Evolutionary conservation across 2,113 vertebrate species (phyloP).

Genomic region (Perca flavescens): DNA sequence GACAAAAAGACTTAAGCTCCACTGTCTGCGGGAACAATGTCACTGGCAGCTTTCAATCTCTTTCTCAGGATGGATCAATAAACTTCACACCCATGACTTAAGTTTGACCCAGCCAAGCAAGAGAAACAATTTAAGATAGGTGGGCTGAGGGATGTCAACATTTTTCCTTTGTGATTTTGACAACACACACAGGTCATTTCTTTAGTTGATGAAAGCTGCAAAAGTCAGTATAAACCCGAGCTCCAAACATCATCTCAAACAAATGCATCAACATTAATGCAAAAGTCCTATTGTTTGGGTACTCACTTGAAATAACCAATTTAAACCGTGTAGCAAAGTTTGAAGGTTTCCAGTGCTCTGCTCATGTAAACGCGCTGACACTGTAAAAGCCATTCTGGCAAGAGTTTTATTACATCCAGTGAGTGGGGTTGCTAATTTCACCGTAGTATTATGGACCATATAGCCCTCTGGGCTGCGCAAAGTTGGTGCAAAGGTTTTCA

Average conservation of each 20-base stretch:
- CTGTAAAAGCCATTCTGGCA: constrained; percentile 3
- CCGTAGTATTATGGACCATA: constrained; percentile 50
- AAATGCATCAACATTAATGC: constrained; percentile 1
- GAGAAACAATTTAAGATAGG: constrained; percentile 28
- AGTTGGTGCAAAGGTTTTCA: constrained; percentile 33
- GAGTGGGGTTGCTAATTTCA: constrained; percentile 44
- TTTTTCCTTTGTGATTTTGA: constrained; percentile 22
- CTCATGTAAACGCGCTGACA: constrained; percentile 7
- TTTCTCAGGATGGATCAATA: constrained; percentile 58
- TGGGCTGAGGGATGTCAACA: constrained; percentile 26
- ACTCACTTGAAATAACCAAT: neutral
- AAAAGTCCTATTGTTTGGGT: neutral
- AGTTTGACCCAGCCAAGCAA: constrained; percentile 37
- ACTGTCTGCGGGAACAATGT: constrained; percentile 34
- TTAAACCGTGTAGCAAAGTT: neutral
- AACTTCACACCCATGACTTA: constrained; percentile 29
- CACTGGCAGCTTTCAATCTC: constrained; percentile 57
- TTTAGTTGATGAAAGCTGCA: constrained; percentile 11
- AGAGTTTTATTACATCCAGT: constrained; percentile 24
- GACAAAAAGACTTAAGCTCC: constrained; percentile 30
- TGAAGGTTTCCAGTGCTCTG: constrained; percentile 19
- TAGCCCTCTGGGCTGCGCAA: constrained; percentile 36
- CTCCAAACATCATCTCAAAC: constrained; percentile 7
- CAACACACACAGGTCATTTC: neutral
- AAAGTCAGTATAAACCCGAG: neutral